Conservation (phyloP, 2,797 vertebrate genomes). For the Parauchenoglanis punctatus region DNA sequence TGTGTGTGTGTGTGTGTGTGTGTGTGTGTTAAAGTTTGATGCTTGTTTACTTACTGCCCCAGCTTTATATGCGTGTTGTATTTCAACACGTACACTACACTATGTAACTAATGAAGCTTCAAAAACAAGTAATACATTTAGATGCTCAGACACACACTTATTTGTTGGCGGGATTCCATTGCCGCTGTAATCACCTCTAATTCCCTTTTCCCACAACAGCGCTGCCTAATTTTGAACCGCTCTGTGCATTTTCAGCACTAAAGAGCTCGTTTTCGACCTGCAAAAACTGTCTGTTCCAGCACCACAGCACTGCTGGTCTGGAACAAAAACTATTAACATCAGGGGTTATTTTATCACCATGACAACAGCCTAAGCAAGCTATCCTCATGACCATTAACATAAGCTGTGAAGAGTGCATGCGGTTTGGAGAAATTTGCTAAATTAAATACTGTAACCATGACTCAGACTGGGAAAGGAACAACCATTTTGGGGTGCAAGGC, state of each 20-base stretch:
- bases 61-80: neutral
- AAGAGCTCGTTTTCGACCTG: neutral
- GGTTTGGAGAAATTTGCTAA: neutral
- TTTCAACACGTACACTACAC: neutral
- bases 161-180: neutral
- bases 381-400: neutral
- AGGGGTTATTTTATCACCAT: neutral
- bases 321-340: neutral
- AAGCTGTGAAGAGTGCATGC: neutral
- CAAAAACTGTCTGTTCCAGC: neutral
- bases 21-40: neutral
- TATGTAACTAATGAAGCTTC: neutral
- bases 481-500: neutral
- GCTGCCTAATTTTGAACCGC: neutral
- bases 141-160: slow-evolving; percentile 3
- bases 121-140: neutral
- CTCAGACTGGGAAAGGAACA: neutral
- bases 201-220: slow-evolving; percentile 13
- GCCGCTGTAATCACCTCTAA: slow-evolving; percentile 4
- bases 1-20: slow-evolving; percentile 7
- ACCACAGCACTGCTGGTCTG: neutral
- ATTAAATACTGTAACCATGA: neutral
- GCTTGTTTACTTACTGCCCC: neutral
- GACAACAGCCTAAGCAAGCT: neutral
- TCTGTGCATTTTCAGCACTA: slow-evolving; percentile 21